Conservation (phyloP, 2,888 invertebrate species). For the Galerucella nymphaeae region DNA sequence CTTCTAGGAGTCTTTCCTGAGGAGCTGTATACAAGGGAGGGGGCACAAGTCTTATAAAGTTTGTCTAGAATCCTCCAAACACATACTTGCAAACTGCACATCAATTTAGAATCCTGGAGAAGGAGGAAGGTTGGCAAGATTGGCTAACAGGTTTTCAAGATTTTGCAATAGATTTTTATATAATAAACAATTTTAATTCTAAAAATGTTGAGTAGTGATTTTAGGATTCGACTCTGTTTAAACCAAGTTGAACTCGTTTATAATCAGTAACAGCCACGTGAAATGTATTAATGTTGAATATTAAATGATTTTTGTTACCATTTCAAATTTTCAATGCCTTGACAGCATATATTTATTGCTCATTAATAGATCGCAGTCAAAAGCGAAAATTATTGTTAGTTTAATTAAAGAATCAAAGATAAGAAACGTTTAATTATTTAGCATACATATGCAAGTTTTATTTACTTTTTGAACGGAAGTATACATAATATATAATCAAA, state of each 20-base stretch:
- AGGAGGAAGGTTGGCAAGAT: no score
- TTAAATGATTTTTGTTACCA: neutral
- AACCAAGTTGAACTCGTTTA: neutral
- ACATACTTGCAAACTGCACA: no score
- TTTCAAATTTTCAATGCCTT: slow-evolving; percentile 2
- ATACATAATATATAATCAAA: neutral
- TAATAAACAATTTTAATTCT: no score
- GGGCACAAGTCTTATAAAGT: no score
- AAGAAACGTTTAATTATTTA: neutral
- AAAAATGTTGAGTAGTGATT: neutral
- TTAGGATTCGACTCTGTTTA: neutral
- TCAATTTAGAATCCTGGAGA: no score
- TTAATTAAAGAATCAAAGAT: neutral
- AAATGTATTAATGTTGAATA: slow-evolving; percentile 5
- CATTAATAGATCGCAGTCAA: neutral
- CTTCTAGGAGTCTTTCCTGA: no score
- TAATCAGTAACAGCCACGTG: slow-evolving; percentile 11
- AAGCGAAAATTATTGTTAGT: neutral
- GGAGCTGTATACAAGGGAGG: no score
- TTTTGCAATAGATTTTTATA: no score
- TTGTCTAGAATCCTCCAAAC: no score
- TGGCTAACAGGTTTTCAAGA: no score
- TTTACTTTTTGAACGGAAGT: neutral
- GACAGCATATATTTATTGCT: neutral
- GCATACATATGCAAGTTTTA: neutral